A percentile compares a stretch with the other conserved stretches of the same genome.
phyloP scores from a whole-genome alignment of 2,113 vertebrate species.

The Myrmophylax atrothorax region DNA sequence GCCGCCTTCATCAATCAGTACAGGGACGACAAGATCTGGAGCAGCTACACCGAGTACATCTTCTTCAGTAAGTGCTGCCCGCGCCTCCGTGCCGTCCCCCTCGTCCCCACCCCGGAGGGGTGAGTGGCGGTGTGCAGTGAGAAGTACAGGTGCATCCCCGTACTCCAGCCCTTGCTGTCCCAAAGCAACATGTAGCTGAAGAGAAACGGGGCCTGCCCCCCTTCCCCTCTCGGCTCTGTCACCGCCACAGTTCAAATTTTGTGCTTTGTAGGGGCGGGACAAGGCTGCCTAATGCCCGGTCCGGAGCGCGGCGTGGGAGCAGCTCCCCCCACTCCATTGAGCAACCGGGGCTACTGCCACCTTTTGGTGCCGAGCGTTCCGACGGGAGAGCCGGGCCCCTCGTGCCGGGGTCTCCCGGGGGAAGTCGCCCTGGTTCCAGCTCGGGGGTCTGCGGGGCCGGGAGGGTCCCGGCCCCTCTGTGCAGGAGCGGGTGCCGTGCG shows the following conservation, averaged over 20 bases:
- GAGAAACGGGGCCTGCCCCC: neutral
- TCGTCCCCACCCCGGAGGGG: neutral
- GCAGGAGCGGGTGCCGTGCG: neutral
- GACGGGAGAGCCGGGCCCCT: too few species aligned
- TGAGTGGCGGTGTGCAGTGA: neutral
- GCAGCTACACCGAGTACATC: conserved; percentile 91
- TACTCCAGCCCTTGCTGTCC: neutral
- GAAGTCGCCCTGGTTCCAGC: neutral
- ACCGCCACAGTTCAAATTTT: neutral
- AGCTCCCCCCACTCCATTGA: neutral
- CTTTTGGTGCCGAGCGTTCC: too few species aligned
- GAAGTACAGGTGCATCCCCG: neutral
- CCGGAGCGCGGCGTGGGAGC: neutral
- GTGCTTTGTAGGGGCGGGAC: neutral
- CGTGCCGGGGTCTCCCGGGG: neutral
- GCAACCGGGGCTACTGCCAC: neutral
- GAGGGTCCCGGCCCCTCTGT: neutral
- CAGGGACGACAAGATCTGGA: conserved; percentile 89
- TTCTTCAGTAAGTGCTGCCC: conserved; percentile 84
- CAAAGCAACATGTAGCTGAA: neutral
- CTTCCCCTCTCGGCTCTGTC: neutral
- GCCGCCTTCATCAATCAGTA: conserved; percentile 86
- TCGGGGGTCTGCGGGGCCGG: too few species aligned
- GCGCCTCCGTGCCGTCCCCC: neutral
- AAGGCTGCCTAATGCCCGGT: neutral